Conservation (phyloP, 1,140 invertebrate species). For the Drosophila mayri region DNA sequence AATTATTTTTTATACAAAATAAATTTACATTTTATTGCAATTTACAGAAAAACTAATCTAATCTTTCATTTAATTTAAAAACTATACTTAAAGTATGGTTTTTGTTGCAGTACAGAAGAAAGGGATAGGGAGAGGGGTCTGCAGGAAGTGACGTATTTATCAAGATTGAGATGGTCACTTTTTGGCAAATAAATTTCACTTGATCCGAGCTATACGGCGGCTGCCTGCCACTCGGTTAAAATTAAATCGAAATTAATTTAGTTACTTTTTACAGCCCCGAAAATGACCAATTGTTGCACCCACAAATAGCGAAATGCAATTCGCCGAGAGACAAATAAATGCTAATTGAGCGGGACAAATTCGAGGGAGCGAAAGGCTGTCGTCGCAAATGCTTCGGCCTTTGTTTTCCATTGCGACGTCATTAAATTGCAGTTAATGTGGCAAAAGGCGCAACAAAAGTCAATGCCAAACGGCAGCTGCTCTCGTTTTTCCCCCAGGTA, state of each 20-base stretch:
- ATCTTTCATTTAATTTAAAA: no score
- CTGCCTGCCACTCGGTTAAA: slow-evolving; percentile 25
- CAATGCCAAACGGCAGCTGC: slow-evolving; percentile 64
- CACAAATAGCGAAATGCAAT: slow-evolving; percentile 27
- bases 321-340: slow-evolving; percentile 44
- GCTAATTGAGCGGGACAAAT: slow-evolving; percentile 60
- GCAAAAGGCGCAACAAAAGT: slow-evolving; percentile 75
- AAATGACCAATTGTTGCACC: slow-evolving; percentile 60
- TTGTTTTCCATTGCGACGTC: slow-evolving; percentile 49
- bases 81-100: not conserved
- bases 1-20: no score
- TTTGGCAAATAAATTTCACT: slow-evolving; percentile 56
- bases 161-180: slow-evolving; percentile 38
- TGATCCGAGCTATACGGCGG: slow-evolving; percentile 15
- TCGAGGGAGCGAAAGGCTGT: slow-evolving; percentile 27
- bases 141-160: slow-evolving; percentile 59
- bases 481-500: slow-evolving; percentile 33
- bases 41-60: no score
- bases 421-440: slow-evolving; percentile 69
- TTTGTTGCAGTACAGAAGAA: not conserved
- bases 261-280: slow-evolving; percentile 16
- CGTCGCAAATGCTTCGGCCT: slow-evolving; percentile 11
- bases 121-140: not conserved
- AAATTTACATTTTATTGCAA: no score
- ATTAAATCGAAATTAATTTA: slow-evolving; percentile 52